Base-by-base conservation (phyloP, 2,888 invertebrate genomes). In the Melanchra persicariae region DNA sequence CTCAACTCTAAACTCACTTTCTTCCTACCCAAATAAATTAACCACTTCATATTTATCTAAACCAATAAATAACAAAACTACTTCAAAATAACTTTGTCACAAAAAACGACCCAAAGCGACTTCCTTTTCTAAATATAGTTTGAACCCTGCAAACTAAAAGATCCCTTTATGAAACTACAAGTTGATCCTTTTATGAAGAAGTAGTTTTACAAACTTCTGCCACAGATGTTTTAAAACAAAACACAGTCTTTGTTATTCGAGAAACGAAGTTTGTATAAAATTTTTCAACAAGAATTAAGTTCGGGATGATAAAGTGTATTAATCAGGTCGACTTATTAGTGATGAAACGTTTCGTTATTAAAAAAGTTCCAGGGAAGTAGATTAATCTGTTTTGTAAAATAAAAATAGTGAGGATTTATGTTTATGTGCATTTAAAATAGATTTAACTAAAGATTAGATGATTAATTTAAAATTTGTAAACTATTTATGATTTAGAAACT, bases 191-290 rank as follows among this genome's bases (percentile, higher is more conserved):
- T 73, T 61, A 70, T 58, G 37, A 80, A 82, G 66, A 78, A 66
- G 47, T 30, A 24, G 37, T 30, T 22, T 57, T 47, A 59, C 45
- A 59, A 77, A 79, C 52, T 81, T 81, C n/a, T 17, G 26, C 61
- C 68, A 49, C 84, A 79, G 63, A 82, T 83, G 85, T 78, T 83
- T 75, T 60, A 71, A 79, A 79, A 85, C 77, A 79, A 75, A 78
- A 77, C 74, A 70, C 8, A 26, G 40, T 68, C 67, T 77, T 75
- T 73, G 72, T 77, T 82, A 49, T 74, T 70, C 55, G n/a, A 70
- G 47, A 37, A 49, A 61, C 49, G 15, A 60, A 69, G 71, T 72
- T 70, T 55, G 66, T 81, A 43, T 72, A 70, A 66, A 62, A 64
- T 66, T 60, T 74, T 47, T 49, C 63, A 66, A 72, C 58, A 77